Base-by-base conservation (phyloP, 2,888 invertebrate species). In the Doris montereyensis region DNA sequence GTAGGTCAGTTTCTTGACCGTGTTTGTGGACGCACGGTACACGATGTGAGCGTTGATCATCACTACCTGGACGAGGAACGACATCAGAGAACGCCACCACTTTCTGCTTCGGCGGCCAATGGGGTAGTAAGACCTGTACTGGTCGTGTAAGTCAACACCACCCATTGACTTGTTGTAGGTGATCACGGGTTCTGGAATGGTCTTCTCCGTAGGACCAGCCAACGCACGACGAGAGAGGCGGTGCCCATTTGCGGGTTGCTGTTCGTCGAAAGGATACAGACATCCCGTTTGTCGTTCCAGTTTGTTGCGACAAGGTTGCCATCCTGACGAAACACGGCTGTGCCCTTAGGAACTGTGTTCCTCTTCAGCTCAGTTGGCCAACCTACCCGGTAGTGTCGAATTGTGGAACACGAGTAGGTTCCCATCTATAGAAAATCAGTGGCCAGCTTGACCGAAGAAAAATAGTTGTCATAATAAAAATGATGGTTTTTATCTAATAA, bases 1-100 rank as follows among this genome's bases (percentile, higher is more conserved):
- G 34, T 75, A 62, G 8, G 67, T 26, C 28, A 28, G 67, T 17
- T 21, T 17, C 10, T 1, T 30, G 17, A 1, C 21, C 8, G 1
- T 75, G n/a, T 8, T 75, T 26, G 74, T 30, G 32, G 30, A 21
- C 1, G 8, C 21, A 4, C 34, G 30, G 60, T 21, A 75, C 2
- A 75, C 5, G 13, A 34, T 28, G 58, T 35, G 70, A 30, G 13
- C 17, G 21, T 77, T 79, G 8, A 76, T 57, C 24, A 78, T 72
- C 3, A 72, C 65, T 10, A 74, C 57, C 28, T 81, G 75, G 1
- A 79, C 24, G 21, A 81, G 10, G 32, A 67, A 77, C 75, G 72
- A 81, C 32, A 71, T 26, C 4, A 82, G 24, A 28, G 80, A 74
- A 17, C 77, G 21, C 82, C 78, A 80, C 82, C 80, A 81, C 34